Evolutionary conservation across 2,797 vertebrate species (phyloP).

Genomic region (Urocyon cinereoargenteus): DNA sequence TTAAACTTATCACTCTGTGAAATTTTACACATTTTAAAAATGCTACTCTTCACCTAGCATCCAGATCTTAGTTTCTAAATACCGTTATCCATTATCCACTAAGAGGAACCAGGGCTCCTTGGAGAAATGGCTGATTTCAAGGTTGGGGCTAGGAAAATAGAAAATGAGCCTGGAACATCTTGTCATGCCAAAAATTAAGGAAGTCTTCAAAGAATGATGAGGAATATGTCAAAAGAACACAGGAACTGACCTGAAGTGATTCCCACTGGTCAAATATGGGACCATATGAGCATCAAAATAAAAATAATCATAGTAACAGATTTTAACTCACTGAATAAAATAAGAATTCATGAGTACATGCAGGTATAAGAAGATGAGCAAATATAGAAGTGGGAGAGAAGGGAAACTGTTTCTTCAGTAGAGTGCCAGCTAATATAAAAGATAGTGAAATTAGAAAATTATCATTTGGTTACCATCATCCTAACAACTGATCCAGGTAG

Average conservation of each 20-base stretch:
- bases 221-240: neutral
- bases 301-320: constrained; percentile 8
- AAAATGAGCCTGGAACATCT: constrained; percentile 31
- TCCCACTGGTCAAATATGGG: neutral
- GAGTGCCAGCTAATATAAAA: constrained; percentile 43
- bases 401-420: neutral
- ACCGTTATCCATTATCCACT: neutral
- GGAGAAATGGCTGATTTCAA: constrained; percentile 52
- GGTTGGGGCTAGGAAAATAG: neutral
- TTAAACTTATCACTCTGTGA: neutral
- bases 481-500: neutral
- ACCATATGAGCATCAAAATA: neutral
- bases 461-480: neutral
- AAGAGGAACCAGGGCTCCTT: constrained; percentile 24
- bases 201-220: constrained; percentile 33
- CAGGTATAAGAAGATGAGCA: neutral
- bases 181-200: constrained; percentile 11
- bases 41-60: neutral
- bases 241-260: neutral
- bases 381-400: neutral
- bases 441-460: constrained; percentile 51
- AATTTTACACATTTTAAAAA: constrained; percentile 43
- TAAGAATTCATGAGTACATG: neutral
- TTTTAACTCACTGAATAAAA: constrained; percentile 40
- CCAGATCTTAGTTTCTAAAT: constrained; percentile 48